Conservation (phyloP, 2,113 vertebrate genomes). For the Hyperoodon ampullatus region DNA sequence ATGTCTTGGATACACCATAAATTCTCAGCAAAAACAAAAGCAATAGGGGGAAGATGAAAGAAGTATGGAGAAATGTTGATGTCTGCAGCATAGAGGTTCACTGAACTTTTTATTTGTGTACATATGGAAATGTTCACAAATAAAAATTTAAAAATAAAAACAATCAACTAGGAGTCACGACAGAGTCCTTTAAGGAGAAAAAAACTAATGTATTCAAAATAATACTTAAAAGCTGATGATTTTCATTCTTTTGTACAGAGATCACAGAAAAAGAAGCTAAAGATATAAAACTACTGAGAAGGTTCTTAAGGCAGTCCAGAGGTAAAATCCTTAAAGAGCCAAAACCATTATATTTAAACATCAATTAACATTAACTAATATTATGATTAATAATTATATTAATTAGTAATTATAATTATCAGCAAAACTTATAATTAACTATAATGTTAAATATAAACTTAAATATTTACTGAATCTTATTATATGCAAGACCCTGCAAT, state of each 20-base stretch:
- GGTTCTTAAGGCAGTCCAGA: background rate
- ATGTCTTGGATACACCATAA: slow-evolving; percentile 1
- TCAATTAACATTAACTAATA: background rate
- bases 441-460: background rate
- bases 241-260: slow-evolving; percentile 43
- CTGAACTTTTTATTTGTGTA: background rate
- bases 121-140: background rate
- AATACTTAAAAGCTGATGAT: background rate
- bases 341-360: slow-evolving; percentile 3
- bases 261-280: background rate
- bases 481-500: background rate
- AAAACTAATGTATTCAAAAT: background rate
- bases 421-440: background rate
- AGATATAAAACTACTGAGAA: background rate
- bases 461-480: background rate
- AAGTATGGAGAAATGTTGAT: background rate
- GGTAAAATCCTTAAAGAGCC: background rate
- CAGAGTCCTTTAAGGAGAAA: background rate
- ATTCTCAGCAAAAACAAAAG: slow-evolving; percentile 11
- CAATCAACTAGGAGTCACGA: background rate
- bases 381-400: background rate
- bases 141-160: slow-evolving; percentile 14
- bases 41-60: background rate
- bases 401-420: background rate
- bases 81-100: background rate